Percentiles rank a stretch among this genome's conserved stretches.
Conservation (phyloP, 2,888 invertebrate genomes). For the Heliconius charithonia region DNA sequence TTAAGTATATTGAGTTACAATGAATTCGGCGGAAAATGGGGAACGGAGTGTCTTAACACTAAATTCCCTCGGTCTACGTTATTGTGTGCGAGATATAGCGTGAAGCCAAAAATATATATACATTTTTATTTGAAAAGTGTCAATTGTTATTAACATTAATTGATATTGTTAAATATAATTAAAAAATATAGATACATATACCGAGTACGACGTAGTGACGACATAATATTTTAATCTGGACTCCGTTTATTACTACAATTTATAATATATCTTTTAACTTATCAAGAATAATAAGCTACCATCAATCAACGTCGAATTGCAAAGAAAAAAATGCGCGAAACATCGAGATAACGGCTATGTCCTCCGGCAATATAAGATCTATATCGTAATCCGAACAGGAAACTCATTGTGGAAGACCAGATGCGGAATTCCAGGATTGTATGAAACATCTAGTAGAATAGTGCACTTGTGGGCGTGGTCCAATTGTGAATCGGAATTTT, state of each 20-base stretch:
- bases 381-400: constrained; percentile 83
- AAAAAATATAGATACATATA: neutral
- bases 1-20: too few species aligned
- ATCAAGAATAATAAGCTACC: constrained; percentile 38
- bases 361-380: constrained; percentile 74
- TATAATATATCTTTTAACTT: neutral
- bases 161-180: neutral
- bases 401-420: constrained; percentile 76
- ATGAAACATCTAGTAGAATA: constrained; percentile 57
- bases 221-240: neutral
- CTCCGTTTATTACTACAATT: neutral
- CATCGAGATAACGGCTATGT: constrained; percentile 64
- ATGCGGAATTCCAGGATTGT: constrained; percentile 78
- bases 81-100: too few species aligned
- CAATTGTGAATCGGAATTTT: constrained; percentile 66
- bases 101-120: too few species aligned
- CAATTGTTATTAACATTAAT: too few species aligned
- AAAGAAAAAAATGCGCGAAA: constrained; percentile 56
- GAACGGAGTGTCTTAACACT: too few species aligned
- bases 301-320: constrained; percentile 63
- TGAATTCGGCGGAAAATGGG: too few species aligned
- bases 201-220: neutral
- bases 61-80: too few species aligned
- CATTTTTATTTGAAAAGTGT: too few species aligned
- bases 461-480: constrained; percentile 76